Base-by-base conservation (phyloP, 2,797 vertebrate genomes). In the Sebastes alutus region DNA sequence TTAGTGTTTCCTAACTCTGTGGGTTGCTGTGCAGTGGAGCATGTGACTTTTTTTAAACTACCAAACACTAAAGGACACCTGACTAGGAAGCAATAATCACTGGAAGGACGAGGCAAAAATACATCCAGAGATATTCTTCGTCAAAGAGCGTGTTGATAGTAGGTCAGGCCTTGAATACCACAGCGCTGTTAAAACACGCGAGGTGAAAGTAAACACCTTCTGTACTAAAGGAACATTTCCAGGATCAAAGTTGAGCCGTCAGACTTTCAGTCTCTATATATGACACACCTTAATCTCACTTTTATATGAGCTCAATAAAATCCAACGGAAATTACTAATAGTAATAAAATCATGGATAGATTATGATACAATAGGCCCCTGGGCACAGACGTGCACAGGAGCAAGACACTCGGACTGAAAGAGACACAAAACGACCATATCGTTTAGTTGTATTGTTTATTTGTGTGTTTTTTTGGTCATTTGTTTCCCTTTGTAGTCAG, bases 61-160 rank as follows among this genome's bases (percentile, higher is more conserved):
- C 38, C 81, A 79, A 64, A 80, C 78, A 69, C 70, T 33, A 14
- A 4, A 18, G 38, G 81, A 79, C 91, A 87, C 75, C 72, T 80
- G 89, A 74, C 84, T 70, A 75, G 13, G 38, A 56, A 75, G 85
- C 74, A 89, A 84, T 93, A 91, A 92, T 87, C 87, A 89, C 90
- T 86, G 60, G 54, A 85, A 83, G 87, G 89, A 89, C 90, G 27
- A 63, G 72, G 72, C 89, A 88, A 81, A 88, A 93, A 91, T 91
- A 93, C 77, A 85, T 84, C 77, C 73, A 65, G 76, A 84, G 81
- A 92, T 88, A 91, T 93, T 91, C 87, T 82, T 81, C 75, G 77
- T 84, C 32, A 82, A 81, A 78, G 77, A 79, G 66, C 52, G 42
- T 52, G 78, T 69, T 83, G 75, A 88, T 77, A 75, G 69, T 71